These are phyloP conservation scores for Xenus cinereus DNA, from an alignment of 2,113 vertebrate species.

Conservation along the genomic window DNA sequence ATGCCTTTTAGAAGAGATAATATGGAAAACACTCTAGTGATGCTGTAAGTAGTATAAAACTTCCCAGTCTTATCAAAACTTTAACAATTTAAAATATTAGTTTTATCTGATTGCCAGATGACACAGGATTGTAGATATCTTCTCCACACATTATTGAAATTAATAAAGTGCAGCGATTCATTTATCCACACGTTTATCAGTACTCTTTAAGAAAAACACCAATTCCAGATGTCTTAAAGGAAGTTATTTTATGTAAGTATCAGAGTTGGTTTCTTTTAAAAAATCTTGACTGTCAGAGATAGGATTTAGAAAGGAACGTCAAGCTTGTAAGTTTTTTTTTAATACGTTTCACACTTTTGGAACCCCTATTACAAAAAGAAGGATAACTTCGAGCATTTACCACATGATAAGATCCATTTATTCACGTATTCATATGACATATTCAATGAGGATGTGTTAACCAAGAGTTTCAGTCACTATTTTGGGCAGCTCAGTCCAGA, in stretches of 20 bases:
- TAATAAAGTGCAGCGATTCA: neutral
- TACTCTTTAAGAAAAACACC: neutral
- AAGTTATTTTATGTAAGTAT: neutral
- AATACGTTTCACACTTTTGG: neutral
- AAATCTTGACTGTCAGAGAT: rapidly evolving
- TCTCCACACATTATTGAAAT: neutral
- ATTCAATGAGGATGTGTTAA: neutral
- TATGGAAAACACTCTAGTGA: neutral
- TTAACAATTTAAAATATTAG: neutral
- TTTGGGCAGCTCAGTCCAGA: neutral
- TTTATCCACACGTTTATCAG: neutral
- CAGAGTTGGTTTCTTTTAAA: neutral
- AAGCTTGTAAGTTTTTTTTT: neutral
- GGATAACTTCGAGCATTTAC: neutral
- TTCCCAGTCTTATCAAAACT: neutral
- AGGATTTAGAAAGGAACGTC: neutral
- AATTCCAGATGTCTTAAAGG: neutral
- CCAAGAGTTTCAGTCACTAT: neutral
- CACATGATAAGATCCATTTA: neutral
- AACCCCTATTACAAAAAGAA: neutral
- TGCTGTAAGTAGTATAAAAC: neutral
- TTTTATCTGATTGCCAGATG: neutral
- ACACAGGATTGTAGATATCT: neutral
- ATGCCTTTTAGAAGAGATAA: neutral
- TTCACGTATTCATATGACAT: neutral